Percentiles rank a stretch among this genome's conserved stretches.
Conservation (phyloP, 2,113 vertebrate genomes). For the Nannospalax galili region DNA sequence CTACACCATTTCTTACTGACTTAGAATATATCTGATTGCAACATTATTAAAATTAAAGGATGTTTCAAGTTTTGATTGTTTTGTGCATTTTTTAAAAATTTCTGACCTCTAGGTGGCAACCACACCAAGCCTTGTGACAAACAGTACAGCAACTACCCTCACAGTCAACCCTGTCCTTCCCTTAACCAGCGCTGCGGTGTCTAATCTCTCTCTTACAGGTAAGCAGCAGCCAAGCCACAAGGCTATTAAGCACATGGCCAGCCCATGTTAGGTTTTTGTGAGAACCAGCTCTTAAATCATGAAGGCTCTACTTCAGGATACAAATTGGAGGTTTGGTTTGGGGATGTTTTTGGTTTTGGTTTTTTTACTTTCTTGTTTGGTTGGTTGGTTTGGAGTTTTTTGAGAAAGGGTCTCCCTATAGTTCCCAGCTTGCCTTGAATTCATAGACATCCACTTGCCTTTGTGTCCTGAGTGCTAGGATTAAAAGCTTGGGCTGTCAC, state of each 20-base stretch:
- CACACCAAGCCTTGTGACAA: conserved; percentile 98
- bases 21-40: neutral
- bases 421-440: no score
- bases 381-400: no score
- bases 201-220: conserved; percentile 94
- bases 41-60: neutral
- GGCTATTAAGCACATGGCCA: neutral
- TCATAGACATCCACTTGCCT: no score
- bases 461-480: no score
- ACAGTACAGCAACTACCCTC: conserved; percentile 96
- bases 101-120: conserved; percentile 93
- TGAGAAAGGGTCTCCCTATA: no score
- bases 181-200: conserved; percentile 94
- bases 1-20: neutral
- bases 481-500: no score
- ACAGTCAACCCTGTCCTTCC: conserved; percentile 97
- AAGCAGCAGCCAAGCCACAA: neutral
- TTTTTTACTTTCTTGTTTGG: neutral
- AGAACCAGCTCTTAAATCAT: neutral
- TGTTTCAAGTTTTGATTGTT: neutral
- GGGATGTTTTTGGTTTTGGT: neutral
- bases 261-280: neutral
- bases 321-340: neutral
- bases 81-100: conserved; percentile 40
- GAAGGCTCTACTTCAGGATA: neutral